Evolutionary conservation across 2,888 invertebrate species (phyloP).

Genomic region (Mactromeris polynyma): DNA sequence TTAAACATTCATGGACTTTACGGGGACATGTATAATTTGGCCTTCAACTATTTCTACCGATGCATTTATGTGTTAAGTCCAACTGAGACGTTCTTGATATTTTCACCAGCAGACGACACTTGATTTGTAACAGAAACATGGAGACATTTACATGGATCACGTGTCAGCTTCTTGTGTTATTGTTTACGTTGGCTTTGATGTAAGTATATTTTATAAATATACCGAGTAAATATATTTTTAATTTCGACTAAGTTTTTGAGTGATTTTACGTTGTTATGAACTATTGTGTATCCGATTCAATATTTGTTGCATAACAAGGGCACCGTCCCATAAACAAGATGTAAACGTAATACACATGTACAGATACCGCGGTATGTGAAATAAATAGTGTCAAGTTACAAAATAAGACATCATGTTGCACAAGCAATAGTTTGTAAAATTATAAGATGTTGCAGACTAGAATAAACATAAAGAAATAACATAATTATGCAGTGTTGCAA

Average conservation of each 20-base stretch:
- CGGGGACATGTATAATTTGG: too few species aligned
- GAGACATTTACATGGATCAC: slow-evolving; percentile 11
- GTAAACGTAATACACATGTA: neutral
- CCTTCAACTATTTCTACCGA: too few species aligned
- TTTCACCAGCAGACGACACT: neutral
- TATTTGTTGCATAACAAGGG: neutral
- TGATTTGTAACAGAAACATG: neutral
- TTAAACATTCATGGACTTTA: too few species aligned
- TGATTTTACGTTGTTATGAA: neutral
- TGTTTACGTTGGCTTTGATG: slow-evolving; percentile 5
- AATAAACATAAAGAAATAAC: too few species aligned
- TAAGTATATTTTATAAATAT: slow-evolving; percentile 17
- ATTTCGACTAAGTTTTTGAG: neutral
- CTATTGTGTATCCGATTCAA: neutral
- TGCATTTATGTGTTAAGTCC: too few species aligned
- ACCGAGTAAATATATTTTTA: neutral
- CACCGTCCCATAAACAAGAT: neutral
- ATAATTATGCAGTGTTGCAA: too few species aligned
- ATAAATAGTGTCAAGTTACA: too few species aligned
- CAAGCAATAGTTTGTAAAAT: too few species aligned
- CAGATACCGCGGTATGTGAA: too few species aligned
- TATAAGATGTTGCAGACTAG: too few species aligned
- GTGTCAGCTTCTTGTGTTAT: slow-evolving; percentile 13
- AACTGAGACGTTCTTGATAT: too few species aligned
- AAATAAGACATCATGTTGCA: too few species aligned